Evolutionary conservation across 2,888 invertebrate species (phyloP), one percentile per base, ranked within the genome.

Genomic region (Amorpha juglandis): DNA sequence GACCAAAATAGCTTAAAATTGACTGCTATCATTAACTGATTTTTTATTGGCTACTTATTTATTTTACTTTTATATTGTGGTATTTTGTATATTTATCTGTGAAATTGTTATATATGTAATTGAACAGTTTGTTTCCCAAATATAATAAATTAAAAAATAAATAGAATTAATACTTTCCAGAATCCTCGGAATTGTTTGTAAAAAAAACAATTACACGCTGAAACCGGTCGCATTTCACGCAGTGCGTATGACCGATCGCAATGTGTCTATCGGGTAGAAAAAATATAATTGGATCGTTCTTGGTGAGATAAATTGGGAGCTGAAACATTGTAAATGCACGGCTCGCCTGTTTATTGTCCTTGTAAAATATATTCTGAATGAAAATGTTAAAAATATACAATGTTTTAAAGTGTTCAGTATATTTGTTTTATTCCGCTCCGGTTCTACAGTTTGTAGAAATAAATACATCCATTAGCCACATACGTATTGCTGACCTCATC

Each of bases 211-310:
- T 62, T 51, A 69, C 66, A 58, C 63, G 68, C 64, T 68, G 69
- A 64, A 68, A 68, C 63, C 66, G 72, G 69, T 62, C 66, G 69
- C 71, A 58, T 50, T 68, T 68, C 71, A 73, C 66, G 65, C 67
- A 74, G 64, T 67, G 71, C 70, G 72, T 77, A 77, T 75, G 74
- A 74, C 68, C 72, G 74, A 76, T 77, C 72, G 74, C 58, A 77
- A 76, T 78, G 78, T 85, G 84, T 84, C 86, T 84, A 85, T 88
- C 86, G 85, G 82, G 83, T 79, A 81, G 86, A 85, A 88, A 89
- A 88, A 87, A 88, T 85, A 87, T 89, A 90, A 90, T 90, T 90
- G 89, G 88, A 86, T 87, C 85, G 87, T 86, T 85, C 81, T 85
- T 84, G 84, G 83, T 84, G 84, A 84, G 79, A 88, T 87, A 89